Base-by-base conservation (phyloP, 37 sponge, comb jelly and placozoan species). In the Aplysina aerophoba region DNA sequence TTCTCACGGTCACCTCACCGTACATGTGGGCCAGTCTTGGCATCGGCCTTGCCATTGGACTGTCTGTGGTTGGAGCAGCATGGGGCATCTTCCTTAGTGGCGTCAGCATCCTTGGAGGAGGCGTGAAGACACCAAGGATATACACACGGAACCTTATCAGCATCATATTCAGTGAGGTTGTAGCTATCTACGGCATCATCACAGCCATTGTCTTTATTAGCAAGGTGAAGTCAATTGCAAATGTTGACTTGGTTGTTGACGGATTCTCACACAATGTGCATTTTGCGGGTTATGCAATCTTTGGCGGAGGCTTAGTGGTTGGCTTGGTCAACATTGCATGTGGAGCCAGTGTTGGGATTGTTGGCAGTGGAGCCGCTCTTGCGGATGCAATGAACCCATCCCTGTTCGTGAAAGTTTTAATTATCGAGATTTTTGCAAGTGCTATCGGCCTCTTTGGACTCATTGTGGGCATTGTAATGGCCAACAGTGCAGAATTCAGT, bases 371-470 rank as follows among this genome's bases (percentile, higher is more conserved):
- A 34, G 99, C 99, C 19, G 99, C 99, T 25, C 88, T 99, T 21
- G 97, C 97, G 57, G 99, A 99, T 81, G 99, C 99, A 2, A 97
- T 97, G 82, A 94, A 99, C 73, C 63, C 94, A 0, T 74, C 94
- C 31, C 90, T 99, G 22, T 99, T 99, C 84, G 97, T 99, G 67
- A 95, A 93, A 84, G 90, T 99, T 59, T 79, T 99, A 22, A 95
- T 99, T 38, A 93, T 99, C 40, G 99, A 99, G 84, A 99, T 99
- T 39, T 99, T 99, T 90, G 99, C 92, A 12, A 97, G 97, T 90
- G 99, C 99, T 28, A 97, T 99, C 79, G 99, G 99, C 82, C 88
- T 99, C 36, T 99, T 99, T 90, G 99, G 99, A 24, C 92, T 99
- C 5, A 99, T 99, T 73, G 83, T 96, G 13, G 97, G 96, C 1